Base-by-base conservation (phyloP, 2,113 vertebrate genomes). In the Zosterops borbonicus region DNA sequence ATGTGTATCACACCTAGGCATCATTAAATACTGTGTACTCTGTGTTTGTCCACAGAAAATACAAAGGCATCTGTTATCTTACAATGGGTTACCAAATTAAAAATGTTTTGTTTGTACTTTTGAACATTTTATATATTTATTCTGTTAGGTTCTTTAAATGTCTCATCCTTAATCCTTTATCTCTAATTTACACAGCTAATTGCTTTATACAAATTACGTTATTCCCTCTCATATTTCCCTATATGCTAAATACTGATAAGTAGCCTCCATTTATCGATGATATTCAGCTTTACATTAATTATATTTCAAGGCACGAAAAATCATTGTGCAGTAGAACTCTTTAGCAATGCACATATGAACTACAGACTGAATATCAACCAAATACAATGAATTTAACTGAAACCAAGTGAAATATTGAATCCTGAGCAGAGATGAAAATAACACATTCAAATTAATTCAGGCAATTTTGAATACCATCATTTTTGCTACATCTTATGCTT, bases 221-320 rank as follows among this genome's bases (percentile, higher is more conserved):
- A 83, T 67, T 94, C 52, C 44, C 27, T 96, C 97, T 96, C 73
- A 91, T 92, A 90, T 92, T 96, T 91, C 33, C 49, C 42, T 98
- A 80, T 89, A 90, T 96, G 96, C 71, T 65, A 90, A 96, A 93
- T 68, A 75, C 82, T 89, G 94, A 96, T 96, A 98, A 97, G 76
- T 91, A 95, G 65, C 78, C 59, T 87, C 76, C 63, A 92, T 95
- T 97, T 98, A 97, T 97, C 95, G 97, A 71, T 92, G 68, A 95
- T 96, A 94, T 74, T 78, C 89, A 97, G 81, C 73, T 95, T 95
- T 69, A 82, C 41, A 65, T 89, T 71, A 97, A 96, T 96, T 96
- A 87, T 91, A 73, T 96, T 96, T 93, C 75, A 89, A 88, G 71
- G 52, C 49, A 58, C 6, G 20, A 89, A 84, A 93, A 92, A 84